phyloP scores from a whole-genome alignment of 2,113 vertebrate species.

The Apodemus sylvaticus region DNA sequence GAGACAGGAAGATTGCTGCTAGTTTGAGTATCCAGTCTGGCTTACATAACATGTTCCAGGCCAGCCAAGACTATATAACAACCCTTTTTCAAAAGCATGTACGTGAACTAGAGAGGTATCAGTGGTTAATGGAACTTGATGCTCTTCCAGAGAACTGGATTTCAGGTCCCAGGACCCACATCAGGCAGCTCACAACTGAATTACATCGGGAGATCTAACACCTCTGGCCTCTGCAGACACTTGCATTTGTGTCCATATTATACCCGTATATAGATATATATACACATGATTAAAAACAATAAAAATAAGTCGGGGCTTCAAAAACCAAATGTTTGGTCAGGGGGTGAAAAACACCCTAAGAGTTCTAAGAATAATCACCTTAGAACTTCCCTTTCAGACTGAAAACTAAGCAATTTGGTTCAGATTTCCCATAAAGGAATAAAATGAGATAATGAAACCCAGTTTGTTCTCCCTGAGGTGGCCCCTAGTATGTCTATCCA shows the following conservation, averaged over 20 bases:
- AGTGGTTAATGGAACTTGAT: neutral
- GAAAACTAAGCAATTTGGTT: neutral
- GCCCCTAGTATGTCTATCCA: neutral
- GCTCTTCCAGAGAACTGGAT: neutral
- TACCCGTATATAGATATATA: neutral
- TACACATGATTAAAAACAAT: neutral
- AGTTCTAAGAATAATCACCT: neutral
- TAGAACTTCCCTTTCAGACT: neutral
- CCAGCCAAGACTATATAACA: neutral
- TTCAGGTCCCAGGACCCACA: neutral
- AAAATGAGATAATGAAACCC: neutral
- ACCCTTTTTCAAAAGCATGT: neutral
- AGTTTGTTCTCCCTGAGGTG: neutral
- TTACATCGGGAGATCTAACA: neutral
- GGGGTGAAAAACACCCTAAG: neutral
- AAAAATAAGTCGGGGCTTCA: neutral
- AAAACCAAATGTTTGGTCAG: neutral
- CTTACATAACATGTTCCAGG: neutral
- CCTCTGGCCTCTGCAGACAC: neutral
- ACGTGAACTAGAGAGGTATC: neutral
- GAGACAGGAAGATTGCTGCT: neutral
- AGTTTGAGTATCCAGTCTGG: neutral
- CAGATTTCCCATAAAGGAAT: neutral
- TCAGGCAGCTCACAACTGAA: neutral
- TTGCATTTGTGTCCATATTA: neutral